Conservation (phyloP, 2,113 vertebrate genomes). For the Quiscalus mexicanus region DNA sequence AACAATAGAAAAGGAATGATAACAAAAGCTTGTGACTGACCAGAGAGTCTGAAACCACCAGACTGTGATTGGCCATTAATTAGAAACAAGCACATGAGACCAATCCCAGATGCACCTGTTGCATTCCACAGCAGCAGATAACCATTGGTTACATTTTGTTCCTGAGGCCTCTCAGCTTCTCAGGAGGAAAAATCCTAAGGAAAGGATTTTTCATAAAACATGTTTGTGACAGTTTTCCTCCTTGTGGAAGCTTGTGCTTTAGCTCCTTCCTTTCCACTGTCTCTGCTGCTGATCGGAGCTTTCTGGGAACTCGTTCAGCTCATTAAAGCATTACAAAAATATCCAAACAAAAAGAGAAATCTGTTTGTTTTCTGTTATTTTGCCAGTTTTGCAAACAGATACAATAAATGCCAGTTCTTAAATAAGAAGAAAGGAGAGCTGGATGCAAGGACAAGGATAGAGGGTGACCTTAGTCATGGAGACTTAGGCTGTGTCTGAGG, state of each 20-base stretch:
- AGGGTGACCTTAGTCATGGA: not conserved
- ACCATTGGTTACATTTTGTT: too few relatives aligned
- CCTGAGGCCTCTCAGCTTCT: too few relatives aligned
- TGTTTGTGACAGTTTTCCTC: not conserved
- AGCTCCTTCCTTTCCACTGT: not conserved
- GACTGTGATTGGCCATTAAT: too few relatives aligned
- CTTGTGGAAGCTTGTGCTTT: not conserved
- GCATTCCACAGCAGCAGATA: too few relatives aligned
- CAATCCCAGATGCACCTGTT: too few relatives aligned
- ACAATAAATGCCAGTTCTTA: not conserved
- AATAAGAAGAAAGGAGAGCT: not conserved
- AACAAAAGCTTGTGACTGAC: too few relatives aligned
- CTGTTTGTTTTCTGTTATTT: not conserved
- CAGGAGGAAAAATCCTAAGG: too few relatives aligned
- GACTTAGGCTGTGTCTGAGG: not conserved
- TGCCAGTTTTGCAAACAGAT: not conserved
- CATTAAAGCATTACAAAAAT: not conserved
- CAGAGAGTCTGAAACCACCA: too few relatives aligned
- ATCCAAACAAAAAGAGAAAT: not conserved
- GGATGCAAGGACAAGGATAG: not conserved
- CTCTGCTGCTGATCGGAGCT: not conserved
- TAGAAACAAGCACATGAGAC: too few relatives aligned
- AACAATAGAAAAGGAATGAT: too few relatives aligned
- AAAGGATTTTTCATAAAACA: too few relatives aligned
- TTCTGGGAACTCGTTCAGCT: not conserved